phyloP scores from a whole-genome alignment of 1,140 invertebrate species.

The Cotesia typhae region DNA sequence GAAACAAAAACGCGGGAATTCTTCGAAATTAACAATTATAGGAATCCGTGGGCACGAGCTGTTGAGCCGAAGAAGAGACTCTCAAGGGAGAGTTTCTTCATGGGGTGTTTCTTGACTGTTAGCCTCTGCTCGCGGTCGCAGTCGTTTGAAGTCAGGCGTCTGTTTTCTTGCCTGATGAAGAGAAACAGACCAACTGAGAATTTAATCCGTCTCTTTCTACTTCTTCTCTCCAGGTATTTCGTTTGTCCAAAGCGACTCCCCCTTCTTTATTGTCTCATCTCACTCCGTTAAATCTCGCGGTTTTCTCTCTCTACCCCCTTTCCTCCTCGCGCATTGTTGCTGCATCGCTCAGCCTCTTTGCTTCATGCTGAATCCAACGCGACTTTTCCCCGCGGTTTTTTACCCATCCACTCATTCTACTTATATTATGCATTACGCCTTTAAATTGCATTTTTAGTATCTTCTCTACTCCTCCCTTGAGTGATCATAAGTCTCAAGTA shows the following conservation, averaged over 20 bases:
- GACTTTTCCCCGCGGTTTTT: slow-evolving; percentile 19
- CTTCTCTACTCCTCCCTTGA: too few relatives aligned
- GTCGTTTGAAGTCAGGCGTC: slow-evolving; percentile 61
- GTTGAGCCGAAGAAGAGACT: slow-evolving; percentile 13
- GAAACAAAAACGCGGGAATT: slow-evolving; percentile 60
- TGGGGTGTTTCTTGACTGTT: slow-evolving; percentile 6
- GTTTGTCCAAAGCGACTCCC: slow-evolving; percentile 55
- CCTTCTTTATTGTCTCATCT: slow-evolving; percentile 26
- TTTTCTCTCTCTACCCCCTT: slow-evolving; percentile 29
- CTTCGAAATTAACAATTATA: slow-evolving; percentile 67
- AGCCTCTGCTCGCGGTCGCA: slow-evolving; percentile 46
- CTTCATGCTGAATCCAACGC: slow-evolving; percentile 23
- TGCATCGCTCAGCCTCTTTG: slow-evolving; percentile 47
- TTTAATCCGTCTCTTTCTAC: slow-evolving; percentile 30
- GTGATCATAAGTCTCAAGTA: too few relatives aligned
- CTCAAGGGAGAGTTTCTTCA: slow-evolving; percentile 17
- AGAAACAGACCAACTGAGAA: too few relatives aligned
- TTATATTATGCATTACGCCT: neutral
- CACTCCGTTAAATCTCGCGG: too few relatives aligned
- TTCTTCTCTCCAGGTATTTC: slow-evolving; percentile 58
- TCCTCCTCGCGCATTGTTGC: slow-evolving; percentile 50
- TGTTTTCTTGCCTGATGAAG: slow-evolving; percentile 48
- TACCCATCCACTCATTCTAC: neutral
- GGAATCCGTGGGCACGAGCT: slow-evolving; percentile 62
- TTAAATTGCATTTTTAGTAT: too few relatives aligned